Conservation (phyloP, 1,140 invertebrate species). For the Ctenoplectra terminalis region DNA sequence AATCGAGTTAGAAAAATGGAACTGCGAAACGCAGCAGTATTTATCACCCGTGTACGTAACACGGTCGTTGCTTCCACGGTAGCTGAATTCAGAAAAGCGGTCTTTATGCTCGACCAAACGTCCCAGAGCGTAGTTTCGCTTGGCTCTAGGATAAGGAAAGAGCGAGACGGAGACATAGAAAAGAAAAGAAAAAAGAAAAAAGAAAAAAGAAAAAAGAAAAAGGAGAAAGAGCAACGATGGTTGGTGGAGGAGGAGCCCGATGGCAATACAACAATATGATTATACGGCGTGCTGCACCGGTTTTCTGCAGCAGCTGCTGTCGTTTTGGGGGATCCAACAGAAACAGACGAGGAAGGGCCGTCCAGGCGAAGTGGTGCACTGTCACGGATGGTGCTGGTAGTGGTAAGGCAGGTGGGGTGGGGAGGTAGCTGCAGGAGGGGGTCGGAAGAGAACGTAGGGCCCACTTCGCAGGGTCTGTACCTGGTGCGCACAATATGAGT, state of each 20-base stretch:
- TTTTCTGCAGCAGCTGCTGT: conserved; percentile 74
- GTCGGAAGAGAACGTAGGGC: conserved; percentile 30
- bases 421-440: conserved; percentile 35
- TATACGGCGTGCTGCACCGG: conserved; percentile 75
- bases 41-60: conserved; percentile 6
- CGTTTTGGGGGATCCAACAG: conserved; percentile 73
- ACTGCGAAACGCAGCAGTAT: background rate
- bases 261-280: conserved; percentile 75
- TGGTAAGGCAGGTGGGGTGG: conserved; percentile 48
- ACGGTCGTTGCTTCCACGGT: conserved; percentile 45
- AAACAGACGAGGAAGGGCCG: conserved; percentile 61
- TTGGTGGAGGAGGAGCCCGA: conserved; percentile 53
- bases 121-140: conserved; percentile 11
- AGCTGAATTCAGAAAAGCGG: conserved; percentile 31
- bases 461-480: conserved; percentile 59
- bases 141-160: conserved; percentile 36
- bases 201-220: no score
- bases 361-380: conserved; percentile 51
- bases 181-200: no score
- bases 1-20: background rate
- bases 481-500: conserved; percentile 59
- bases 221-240: conserved; percentile 34
- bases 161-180: conserved; percentile 1
- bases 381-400: conserved; percentile 45
- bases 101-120: conserved; percentile 36